These are phyloP conservation scores for Toxotes lorentzi DNA, from an alignment of 2,797 vertebrate genomes.

Conservation along the genomic window DNA sequence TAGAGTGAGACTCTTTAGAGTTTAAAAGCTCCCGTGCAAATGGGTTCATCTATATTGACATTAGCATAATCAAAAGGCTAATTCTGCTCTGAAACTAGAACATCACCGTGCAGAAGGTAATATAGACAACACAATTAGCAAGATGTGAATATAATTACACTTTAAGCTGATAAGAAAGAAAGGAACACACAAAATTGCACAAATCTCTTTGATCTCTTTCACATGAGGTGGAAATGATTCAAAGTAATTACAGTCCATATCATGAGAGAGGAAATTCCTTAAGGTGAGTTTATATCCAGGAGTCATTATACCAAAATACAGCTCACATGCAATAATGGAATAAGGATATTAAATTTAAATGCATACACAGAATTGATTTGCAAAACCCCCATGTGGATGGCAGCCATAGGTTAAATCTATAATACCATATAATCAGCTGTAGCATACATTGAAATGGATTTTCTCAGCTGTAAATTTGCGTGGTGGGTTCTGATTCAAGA, in stretches of 20 bases:
- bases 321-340: conserved; percentile 12
- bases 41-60: conserved; percentile 27
- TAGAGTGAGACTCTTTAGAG: conserved; percentile 26
- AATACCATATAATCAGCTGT: conserved; percentile 34
- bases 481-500: conserved; percentile 9
- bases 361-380: conserved; percentile 4
- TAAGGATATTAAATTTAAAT: conserved; percentile 36
- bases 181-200: not conserved
- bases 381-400: not conserved
- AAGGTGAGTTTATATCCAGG: conserved; percentile 22
- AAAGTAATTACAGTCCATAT: conserved; percentile 54
- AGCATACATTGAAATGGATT: conserved; percentile 14
- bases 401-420: conserved; percentile 34
- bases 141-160: conserved; percentile 48
- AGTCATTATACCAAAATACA: conserved; percentile 40
- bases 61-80: conserved; percentile 26
- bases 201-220: conserved; percentile 53
- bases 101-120: conserved; percentile 18
- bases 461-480: conserved; percentile 8
- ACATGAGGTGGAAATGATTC: conserved; percentile 43
- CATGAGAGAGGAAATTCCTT: conserved; percentile 20
- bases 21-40: conserved; percentile 24
- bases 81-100: conserved; percentile 16
- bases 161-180: conserved; percentile 37
- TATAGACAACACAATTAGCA: conserved; percentile 41